These are phyloP conservation scores for Phyllotreta striolata DNA, from an alignment of 2,888 invertebrate species.

Conservation along the genomic window DNA sequence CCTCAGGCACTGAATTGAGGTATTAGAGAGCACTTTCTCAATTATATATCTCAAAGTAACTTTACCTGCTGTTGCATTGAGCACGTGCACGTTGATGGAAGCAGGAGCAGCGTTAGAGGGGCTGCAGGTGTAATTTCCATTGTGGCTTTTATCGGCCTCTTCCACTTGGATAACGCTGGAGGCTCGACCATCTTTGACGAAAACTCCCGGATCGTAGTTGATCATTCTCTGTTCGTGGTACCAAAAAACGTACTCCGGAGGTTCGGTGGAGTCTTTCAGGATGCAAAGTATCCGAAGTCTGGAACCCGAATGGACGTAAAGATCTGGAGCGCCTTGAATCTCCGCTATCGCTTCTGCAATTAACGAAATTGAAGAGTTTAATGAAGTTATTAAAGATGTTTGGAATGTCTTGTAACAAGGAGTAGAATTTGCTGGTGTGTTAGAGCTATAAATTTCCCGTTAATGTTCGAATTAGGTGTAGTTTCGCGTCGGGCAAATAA, in stretches of 20 bases:
- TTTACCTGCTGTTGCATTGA: slow-evolving; percentile 67
- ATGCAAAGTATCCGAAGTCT: slow-evolving; percentile 67
- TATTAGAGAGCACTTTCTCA: too few relatives aligned
- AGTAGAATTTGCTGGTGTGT: too few relatives aligned
- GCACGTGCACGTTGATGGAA: slow-evolving; percentile 73
- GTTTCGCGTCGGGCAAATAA: not conserved
- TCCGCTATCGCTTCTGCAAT: slow-evolving; percentile 67
- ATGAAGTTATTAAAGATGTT: slow-evolving; percentile 12
- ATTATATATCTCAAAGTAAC: slow-evolving; percentile 1
- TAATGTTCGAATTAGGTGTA: slow-evolving; percentile 1
- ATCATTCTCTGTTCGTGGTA: slow-evolving; percentile 70
- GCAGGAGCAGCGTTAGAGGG: slow-evolving; percentile 73
- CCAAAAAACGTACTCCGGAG: slow-evolving; percentile 69
- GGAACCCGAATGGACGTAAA: slow-evolving; percentile 68
- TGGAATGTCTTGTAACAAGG: too few relatives aligned
- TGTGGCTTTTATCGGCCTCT: slow-evolving; percentile 68
- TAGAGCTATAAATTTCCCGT: not conserved
- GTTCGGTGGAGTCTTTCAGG: slow-evolving; percentile 65
- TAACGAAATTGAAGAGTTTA: slow-evolving; percentile 41
- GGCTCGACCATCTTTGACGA: slow-evolving; percentile 65
- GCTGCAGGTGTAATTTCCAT: slow-evolving; percentile 76
- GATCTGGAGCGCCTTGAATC: slow-evolving; percentile 68
- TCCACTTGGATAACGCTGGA: slow-evolving; percentile 75
- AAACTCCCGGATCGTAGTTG: slow-evolving; percentile 68
- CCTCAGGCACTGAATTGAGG: too few relatives aligned